Conservation (phyloP, 64 coral and sea anemone genomes). For the Montipora sp. region DNA sequence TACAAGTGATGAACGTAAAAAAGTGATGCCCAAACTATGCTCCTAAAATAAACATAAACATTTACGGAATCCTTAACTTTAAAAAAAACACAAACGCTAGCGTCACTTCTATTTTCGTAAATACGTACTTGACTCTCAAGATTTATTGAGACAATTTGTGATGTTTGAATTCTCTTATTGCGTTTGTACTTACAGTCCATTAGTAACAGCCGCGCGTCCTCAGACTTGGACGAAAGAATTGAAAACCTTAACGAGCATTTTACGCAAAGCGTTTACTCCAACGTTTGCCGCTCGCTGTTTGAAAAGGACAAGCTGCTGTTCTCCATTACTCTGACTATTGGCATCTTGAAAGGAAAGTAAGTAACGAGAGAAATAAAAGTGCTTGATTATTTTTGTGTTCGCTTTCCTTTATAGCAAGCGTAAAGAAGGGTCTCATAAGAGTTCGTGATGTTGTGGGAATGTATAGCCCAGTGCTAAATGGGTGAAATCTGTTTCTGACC, state of each 20-base stretch:
- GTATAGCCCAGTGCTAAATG: too few relatives aligned
- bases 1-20: too few relatives aligned
- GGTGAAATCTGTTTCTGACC: too few relatives aligned
- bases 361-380: not conserved
- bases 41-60: too few relatives aligned
- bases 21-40: too few relatives aligned
- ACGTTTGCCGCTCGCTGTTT: conserved; percentile 97
- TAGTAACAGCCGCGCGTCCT: conserved; percentile 84
- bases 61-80: too few relatives aligned
- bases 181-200: conserved; percentile 81
- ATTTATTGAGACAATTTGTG: too few relatives aligned
- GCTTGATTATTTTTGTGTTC: not conserved
- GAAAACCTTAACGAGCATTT: conserved; percentile 94
- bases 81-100: too few relatives aligned
- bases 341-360: conserved; percentile 95
- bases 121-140: too few relatives aligned
- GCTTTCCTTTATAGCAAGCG: not conserved
- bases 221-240: conserved; percentile 88
- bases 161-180: too few relatives aligned
- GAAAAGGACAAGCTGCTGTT: conserved; percentile 98
- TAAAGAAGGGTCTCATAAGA: not conserved
- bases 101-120: too few relatives aligned
- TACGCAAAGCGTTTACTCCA: conserved; percentile 95
- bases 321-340: conserved; percentile 92
- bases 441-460: too few relatives aligned